A percentile compares a stretch with the other conserved stretches of the same genome.
phyloP scores from a whole-genome alignment of 2,797 vertebrate genomes.

The Molossus molossus region DNA sequence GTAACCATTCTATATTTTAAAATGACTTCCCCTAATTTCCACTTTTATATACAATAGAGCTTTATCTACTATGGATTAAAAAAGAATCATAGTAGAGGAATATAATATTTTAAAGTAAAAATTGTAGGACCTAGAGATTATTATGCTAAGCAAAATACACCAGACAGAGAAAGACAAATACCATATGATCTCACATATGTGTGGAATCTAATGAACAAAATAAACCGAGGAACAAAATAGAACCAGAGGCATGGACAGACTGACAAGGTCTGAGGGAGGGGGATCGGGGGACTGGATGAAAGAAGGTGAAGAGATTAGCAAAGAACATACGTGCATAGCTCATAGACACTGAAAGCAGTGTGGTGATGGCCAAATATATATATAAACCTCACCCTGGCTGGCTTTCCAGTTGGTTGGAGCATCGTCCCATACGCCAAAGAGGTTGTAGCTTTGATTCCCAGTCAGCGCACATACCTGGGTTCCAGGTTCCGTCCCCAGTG shows the following conservation, averaged over 20 bases:
- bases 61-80: not conserved
- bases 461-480: not conserved
- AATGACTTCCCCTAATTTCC: conserved; percentile 26
- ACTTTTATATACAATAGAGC: not conserved
- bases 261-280: not conserved
- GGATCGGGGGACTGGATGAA: not conserved
- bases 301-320: not conserved
- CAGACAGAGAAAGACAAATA: not conserved
- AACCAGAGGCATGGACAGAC: not conserved
- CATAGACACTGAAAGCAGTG: not conserved
- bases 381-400: not conserved
- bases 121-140: not conserved
- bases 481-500: not conserved
- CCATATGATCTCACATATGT: not conserved
- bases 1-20: conserved; percentile 21
- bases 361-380: not conserved
- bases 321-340: not conserved
- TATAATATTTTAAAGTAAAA: not conserved
- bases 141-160: not conserved
- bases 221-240: not conserved
- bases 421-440: not conserved
- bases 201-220: not conserved
- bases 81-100: not conserved
- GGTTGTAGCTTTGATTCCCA: not conserved
- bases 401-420: not conserved